Base-by-base conservation (phyloP, 2,888 invertebrate species). In the Acronicta leporina region DNA sequence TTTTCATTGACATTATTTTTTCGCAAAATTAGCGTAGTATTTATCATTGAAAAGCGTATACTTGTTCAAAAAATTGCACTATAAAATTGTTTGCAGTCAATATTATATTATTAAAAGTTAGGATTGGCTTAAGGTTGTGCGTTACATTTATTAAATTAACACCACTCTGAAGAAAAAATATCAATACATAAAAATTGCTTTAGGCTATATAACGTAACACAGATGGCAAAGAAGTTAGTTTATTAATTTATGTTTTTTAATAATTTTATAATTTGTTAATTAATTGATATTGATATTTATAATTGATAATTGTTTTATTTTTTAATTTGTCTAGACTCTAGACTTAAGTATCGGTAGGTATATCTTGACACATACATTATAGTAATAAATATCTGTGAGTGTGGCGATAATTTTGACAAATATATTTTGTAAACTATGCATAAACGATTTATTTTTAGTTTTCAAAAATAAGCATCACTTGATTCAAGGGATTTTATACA, bases 41-140 rank as follows among this genome's bases (percentile, higher is more conserved):
- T n/a, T n/a, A n/a, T 71, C 68, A 67, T 60, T 63, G 55, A 74
- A 79, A 81, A 83, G 81, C 83, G 78, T 82, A 82, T 80, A 82
- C 74, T 73, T 73, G 27, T 64, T 67, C 73, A 77, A 81, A 83
- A 81, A 82, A 75, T 79, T 79, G 77, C 71, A 63, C 75, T 82
- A 77, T 84, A 56, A 79, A 82, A 84, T 76, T 68, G 45, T 77
- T 76, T 77, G 61, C 68, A 70, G 73, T 83, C 80, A 79, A 75
- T 79, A 68, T 30, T 63, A 72, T 65, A 69, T 68, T 66, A 66
- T 46, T 64, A 69, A 68, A 79, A 63, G 63, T 77, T 79, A 83
- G 79, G 80, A 82, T 71, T 84, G 82, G 82, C 74, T 77, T 61
- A 77, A 79, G 87, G 87, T 91, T 91, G 90, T 91, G 90, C 90